phyloP scores from a whole-genome alignment of 1,140 invertebrate genomes.

The Musca domestica region DNA sequence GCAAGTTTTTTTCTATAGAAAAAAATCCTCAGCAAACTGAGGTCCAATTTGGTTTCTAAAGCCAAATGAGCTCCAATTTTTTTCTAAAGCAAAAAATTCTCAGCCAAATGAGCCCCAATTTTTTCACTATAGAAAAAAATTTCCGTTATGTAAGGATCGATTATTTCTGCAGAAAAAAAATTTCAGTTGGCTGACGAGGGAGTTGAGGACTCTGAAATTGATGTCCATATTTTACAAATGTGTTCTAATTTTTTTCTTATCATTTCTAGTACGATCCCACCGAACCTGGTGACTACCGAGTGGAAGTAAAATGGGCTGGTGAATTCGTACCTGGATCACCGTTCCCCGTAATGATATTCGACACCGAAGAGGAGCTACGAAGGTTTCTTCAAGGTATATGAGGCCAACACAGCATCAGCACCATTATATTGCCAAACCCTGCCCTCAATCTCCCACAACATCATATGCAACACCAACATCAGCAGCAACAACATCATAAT shows the following conservation, averaged over 20 bases:
- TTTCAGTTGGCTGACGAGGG: no score
- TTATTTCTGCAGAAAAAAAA: no score
- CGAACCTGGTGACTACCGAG: conserved; percentile 96
- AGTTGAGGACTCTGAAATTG: no score
- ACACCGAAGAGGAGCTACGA: conserved; percentile 92
- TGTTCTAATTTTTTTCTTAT: conserved; percentile 5
- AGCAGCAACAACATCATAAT: conserved; percentile 15
- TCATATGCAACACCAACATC: conserved; percentile 20
- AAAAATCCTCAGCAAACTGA: no score
- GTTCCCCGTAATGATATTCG: conserved; percentile 98
- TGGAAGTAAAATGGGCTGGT: conserved; percentile 98
- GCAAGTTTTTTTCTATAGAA: no score
- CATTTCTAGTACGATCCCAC: conserved; percentile 84
- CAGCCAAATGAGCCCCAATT: no score
- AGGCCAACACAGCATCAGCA: conserved; percentile 47
- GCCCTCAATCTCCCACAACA: conserved; percentile 23
- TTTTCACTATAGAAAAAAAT: no score
- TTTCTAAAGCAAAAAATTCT: no score
- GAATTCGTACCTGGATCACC: conserved; percentile 96
- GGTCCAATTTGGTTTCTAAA: no score
- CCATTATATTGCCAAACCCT: conserved; percentile 47
- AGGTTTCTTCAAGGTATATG: conserved; percentile 58
- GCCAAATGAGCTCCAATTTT: no score
- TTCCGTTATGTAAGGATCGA: no score
- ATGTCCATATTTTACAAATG: no score